Percentiles rank a stretch among this genome's conserved stretches.
Conservation (phyloP, 30 jellyfish, hydroid and myxozoan species). For the Cassiopea andromeda region DNA sequence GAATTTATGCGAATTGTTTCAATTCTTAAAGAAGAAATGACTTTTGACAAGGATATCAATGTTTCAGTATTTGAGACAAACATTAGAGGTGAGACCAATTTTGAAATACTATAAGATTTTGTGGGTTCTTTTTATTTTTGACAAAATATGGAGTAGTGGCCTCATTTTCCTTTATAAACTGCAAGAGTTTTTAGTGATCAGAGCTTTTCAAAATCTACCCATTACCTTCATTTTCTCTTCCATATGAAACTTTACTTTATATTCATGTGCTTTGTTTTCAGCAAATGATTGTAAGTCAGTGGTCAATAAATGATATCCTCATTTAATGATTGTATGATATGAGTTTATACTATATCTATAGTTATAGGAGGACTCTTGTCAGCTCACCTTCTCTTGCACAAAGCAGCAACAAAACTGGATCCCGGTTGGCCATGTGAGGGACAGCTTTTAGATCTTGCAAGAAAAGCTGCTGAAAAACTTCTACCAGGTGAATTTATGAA, state of each 20-base stretch:
- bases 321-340: not conserved
- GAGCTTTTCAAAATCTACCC: too few relatives aligned
- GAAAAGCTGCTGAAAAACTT: constrained; percentile 83
- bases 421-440: constrained; percentile 96
- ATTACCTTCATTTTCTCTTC: too few relatives aligned
- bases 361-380: constrained; percentile 96
- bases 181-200: too few relatives aligned
- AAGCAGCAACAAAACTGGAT: constrained; percentile 50
- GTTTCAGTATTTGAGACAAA: constrained; percentile 95
- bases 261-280: too few relatives aligned
- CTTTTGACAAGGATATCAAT: constrained; percentile 91
- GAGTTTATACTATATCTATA: not conserved
- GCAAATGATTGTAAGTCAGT: too few relatives aligned
- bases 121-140: not conserved
- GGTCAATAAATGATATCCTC: too few relatives aligned
- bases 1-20: constrained; percentile 81
- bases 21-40: constrained; percentile 64
- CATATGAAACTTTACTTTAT: too few relatives aligned
- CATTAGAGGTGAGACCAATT: constrained; percentile 70
- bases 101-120: too few relatives aligned
- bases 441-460: constrained; percentile 74
- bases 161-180: too few relatives aligned
- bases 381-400: constrained; percentile 87
- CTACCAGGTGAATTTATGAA: constrained; percentile 72
- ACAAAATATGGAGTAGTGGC: not conserved